Percentiles rank a stretch among this genome's conserved stretches.
These are phyloP conservation scores for Rhinolophus ferrumequinum DNA, from an alignment of 2,113 vertebrate species.

Conservation along the genomic window DNA sequence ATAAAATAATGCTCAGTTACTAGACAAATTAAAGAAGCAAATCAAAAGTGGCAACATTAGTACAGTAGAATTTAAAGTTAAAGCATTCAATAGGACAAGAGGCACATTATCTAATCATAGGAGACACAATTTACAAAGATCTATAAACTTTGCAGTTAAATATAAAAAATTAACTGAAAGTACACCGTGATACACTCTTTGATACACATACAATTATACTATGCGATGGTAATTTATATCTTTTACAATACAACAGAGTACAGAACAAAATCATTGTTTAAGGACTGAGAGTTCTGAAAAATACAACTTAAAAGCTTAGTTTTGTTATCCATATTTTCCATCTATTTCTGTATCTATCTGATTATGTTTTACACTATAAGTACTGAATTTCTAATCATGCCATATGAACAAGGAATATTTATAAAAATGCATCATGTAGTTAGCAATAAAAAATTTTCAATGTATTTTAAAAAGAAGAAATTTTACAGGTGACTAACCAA, in stretches of 20 bases:
- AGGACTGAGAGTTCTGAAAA: neutral
- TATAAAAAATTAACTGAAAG: conserved; percentile 20
- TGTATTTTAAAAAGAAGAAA: neutral
- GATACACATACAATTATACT: neutral
- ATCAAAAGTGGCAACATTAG: neutral
- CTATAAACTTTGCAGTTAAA: neutral
- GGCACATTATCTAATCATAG: neutral
- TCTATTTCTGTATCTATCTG: neutral
- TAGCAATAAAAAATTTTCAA: neutral
- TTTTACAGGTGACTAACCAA: neutral
- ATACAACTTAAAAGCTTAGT: neutral
- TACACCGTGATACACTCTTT: neutral
- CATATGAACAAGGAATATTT: neutral
- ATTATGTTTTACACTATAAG: neutral
- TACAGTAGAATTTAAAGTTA: neutral
- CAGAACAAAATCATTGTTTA: neutral
- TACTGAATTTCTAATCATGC: neutral
- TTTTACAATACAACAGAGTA: neutral
- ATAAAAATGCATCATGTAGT: neutral
- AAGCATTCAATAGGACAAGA: neutral
- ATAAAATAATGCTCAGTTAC: neutral
- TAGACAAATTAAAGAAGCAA: neutral
- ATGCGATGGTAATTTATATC: neutral
- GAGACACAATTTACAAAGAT: neutral
- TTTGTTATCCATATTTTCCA: neutral